Conservation (phyloP, 2,113 vertebrate genomes). For the Xenus cinereus region DNA sequence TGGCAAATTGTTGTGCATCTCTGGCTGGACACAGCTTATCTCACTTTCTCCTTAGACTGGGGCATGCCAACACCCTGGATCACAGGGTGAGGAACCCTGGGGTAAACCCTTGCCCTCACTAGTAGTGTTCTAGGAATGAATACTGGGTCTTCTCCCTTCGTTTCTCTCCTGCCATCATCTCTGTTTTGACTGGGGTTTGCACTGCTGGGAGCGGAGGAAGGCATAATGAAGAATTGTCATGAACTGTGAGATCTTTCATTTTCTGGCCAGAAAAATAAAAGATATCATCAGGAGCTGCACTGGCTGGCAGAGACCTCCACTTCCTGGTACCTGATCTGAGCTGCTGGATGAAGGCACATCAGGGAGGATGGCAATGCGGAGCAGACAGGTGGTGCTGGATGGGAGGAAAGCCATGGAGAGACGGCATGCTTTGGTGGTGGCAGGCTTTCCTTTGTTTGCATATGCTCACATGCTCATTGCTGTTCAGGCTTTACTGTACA, state of each 20-base stretch:
- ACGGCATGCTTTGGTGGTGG: neutral
- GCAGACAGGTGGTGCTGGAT: neutral
- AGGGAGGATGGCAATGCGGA: neutral
- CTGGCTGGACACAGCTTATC: neutral
- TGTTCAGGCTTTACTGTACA: neutral
- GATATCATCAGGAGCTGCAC: neutral
- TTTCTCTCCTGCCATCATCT: neutral
- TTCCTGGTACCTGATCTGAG: neutral
- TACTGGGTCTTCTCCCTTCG: neutral
- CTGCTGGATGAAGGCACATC: neutral
- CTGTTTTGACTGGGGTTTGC: neutral
- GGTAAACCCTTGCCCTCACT: neutral
- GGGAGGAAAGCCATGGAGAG: neutral
- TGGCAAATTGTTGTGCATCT: neutral
- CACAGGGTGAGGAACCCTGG: too few species aligned
- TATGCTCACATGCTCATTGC: neutral
- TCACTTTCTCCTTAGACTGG: neutral
- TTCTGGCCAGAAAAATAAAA: neutral
- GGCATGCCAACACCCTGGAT: neutral
- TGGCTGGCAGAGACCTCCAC: neutral
- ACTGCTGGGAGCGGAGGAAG: neutral
- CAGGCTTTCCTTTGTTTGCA: neutral
- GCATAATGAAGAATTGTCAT: neutral
- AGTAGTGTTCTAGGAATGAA: neutral
- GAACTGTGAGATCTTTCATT: neutral